Conservation (phyloP, 2,888 invertebrate species). For the Octonoba sinensis region DNA sequence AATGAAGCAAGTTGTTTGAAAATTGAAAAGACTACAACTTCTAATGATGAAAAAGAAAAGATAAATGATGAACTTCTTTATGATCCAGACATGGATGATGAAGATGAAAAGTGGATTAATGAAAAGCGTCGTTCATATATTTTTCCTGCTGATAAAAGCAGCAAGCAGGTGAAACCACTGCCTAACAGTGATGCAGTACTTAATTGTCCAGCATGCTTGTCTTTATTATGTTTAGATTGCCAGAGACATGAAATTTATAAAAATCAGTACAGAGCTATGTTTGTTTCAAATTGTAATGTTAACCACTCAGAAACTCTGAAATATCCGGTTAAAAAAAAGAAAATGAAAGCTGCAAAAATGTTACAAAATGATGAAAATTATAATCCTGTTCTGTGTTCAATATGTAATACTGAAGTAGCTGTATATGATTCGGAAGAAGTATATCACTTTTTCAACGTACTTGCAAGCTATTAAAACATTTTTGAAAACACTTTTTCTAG, state of each 20-base stretch:
- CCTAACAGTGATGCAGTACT: conserved; percentile 75
- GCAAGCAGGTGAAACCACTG: conserved; percentile 66
- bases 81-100: conserved; percentile 75
- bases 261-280: conserved; percentile 77
- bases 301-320: conserved; percentile 70
- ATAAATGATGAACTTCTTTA: conserved; percentile 73
- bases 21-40: conserved; percentile 43
- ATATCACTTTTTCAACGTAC: conserved; percentile 76
- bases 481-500: no score
- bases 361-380: conserved; percentile 70
- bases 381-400: conserved; percentile 74
- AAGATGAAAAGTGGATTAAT: conserved; percentile 75
- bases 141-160: conserved; percentile 17
- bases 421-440: conserved; percentile 75
- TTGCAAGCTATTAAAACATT: conserved; percentile 71
- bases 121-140: conserved; percentile 70
- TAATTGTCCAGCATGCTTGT: conserved; percentile 77
- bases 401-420: conserved; percentile 75
- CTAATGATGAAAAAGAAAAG: conserved; percentile 15
- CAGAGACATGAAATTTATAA: conserved; percentile 72
- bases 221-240: conserved; percentile 75
- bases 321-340: conserved; percentile 68
- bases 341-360: conserved; percentile 41
- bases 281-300: conserved; percentile 75
- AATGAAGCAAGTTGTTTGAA: not conserved